Conservation (phyloP, 2,888 invertebrate species). For the Lomographa bimaculata region DNA sequence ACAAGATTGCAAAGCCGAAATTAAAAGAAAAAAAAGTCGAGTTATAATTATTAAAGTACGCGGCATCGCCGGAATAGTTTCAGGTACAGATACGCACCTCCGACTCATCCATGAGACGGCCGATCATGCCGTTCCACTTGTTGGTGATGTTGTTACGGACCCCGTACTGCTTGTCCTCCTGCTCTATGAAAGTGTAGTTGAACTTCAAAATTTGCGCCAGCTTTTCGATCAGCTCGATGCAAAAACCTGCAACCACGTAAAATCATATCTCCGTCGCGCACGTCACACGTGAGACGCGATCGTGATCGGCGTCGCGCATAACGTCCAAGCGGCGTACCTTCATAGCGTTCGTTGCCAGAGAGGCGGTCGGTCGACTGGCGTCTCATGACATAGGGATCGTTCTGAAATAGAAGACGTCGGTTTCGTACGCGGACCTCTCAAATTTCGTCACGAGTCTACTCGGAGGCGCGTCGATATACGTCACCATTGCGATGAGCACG, state of each 20-base stretch:
- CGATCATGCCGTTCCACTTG: constrained; percentile 89
- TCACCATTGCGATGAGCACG: constrained; percentile 61
- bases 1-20: no score
- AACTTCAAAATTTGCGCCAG: constrained; percentile 89
- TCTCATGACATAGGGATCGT: constrained; percentile 94
- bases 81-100: constrained; percentile 38
- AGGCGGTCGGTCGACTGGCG: constrained; percentile 86
- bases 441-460: no score
- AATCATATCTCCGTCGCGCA: no score
- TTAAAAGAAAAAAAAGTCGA: no score
- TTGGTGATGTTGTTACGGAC: constrained; percentile 79
- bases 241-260: constrained; percentile 86
- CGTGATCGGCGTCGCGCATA: no score
- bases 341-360: constrained; percentile 91
- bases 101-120: constrained; percentile 86
- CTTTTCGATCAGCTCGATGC: constrained; percentile 92
- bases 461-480: no score
- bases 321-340: constrained; percentile 81
- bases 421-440: not conserved
- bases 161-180: constrained; percentile 89
- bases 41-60: no score
- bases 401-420: constrained; percentile 75
- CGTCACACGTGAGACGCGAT: no score
- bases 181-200: constrained; percentile 91
- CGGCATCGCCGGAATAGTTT: no score